Conservation (phyloP, 2,113 vertebrate species). For the Triplophysa tibetana region DNA sequence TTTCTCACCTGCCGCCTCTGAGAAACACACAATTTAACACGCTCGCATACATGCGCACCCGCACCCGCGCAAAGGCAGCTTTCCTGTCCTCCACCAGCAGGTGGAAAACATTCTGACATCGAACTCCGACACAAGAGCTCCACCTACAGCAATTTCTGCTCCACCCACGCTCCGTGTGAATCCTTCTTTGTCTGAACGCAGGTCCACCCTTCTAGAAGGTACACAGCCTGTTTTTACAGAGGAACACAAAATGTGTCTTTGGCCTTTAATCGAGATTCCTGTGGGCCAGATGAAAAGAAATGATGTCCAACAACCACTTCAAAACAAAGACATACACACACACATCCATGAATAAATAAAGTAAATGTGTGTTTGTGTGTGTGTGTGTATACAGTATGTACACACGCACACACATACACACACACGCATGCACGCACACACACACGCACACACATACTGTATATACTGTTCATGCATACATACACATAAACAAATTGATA, state of each 20-base stretch:
- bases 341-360: no score
- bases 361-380: no score
- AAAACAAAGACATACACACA: no score
- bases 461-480: no score
- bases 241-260: neutral
- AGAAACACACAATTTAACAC: constrained; percentile 35
- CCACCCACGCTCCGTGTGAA: constrained; percentile 50
- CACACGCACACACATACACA: no score
- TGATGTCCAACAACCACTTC: neutral
- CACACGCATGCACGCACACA: no score
- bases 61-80: constrained; percentile 39
- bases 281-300: neutral
- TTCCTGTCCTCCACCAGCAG: constrained; percentile 63
- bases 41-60: constrained; percentile 37
- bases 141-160: constrained; percentile 72
- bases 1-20: constrained; percentile 15
- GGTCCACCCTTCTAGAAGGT: constrained; percentile 54
- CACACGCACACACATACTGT: no score
- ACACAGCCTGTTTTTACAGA: constrained; percentile 50
- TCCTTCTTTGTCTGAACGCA: constrained; percentile 54
- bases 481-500: no score
- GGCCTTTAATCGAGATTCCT: constrained; percentile 18
- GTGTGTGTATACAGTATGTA: no score
- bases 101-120: constrained; percentile 62
- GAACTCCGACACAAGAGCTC: constrained; percentile 78